Conservation (phyloP, 2,888 invertebrate species). For the Synergus umbraculus region DNA sequence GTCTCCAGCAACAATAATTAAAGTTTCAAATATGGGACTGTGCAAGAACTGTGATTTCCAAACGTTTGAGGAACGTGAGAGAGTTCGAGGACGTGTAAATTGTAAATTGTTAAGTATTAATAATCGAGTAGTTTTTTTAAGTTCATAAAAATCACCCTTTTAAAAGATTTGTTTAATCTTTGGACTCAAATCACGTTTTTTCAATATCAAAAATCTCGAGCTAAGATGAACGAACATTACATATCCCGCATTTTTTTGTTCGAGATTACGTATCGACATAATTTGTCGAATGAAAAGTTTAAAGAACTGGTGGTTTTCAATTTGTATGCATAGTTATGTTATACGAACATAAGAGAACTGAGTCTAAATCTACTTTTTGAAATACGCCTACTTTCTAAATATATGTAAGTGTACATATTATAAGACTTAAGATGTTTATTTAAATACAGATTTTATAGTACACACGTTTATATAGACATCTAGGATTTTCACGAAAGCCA, state of each 20-base stretch:
- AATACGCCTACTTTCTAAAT: neutral
- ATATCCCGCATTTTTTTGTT: conserved; percentile 20
- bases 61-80: neutral
- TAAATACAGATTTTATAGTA: conserved; percentile 69
- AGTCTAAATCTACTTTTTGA: conserved; percentile 12
- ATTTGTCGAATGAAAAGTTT: conserved; percentile 1
- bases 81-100: conserved; percentile 13
- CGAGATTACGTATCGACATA: conserved; percentile 22
- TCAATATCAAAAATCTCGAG: conserved; percentile 17
- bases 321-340: conserved; percentile 7
- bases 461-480: conserved; percentile 44
- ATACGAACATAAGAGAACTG: conserved; percentile 20
- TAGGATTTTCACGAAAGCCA: neutral
- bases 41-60: conserved; percentile 28
- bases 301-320: conserved; percentile 32
- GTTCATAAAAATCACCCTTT: neutral
- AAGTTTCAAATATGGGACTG: conserved; percentile 39
- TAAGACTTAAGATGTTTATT: conserved; percentile 66
- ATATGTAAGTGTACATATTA: conserved; percentile 62
- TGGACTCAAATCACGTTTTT: conserved; percentile 22
- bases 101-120: conserved; percentile 19
- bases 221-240: conserved; percentile 33
- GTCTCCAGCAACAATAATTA: conserved; percentile 59
- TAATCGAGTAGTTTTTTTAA: neutral
- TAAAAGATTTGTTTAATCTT: conserved; percentile 36